Conservation (phyloP, 37 sponge, comb jelly and placozoan genomes). For the Crambe crambe region DNA sequence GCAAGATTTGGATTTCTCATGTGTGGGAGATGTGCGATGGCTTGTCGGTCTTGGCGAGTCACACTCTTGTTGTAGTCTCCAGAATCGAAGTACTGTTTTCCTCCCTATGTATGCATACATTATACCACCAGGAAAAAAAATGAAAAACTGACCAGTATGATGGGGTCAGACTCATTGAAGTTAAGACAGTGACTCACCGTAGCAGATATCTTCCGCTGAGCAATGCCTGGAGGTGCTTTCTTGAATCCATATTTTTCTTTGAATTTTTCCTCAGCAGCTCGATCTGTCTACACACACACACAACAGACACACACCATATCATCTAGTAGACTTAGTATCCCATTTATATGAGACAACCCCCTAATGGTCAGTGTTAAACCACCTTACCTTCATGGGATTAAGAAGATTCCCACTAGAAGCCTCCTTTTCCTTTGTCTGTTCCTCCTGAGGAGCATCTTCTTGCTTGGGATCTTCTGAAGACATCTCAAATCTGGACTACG, state of each 20-base stretch:
- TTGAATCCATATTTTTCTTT: slow-evolving; percentile 40
- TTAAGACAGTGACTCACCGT: too few species aligned
- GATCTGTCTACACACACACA: slow-evolving; percentile 22
- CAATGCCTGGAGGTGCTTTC: slow-evolving; percentile 25
- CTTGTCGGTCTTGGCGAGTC: slow-evolving; percentile 17
- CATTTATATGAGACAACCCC: too few species aligned
- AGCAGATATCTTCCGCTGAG: slow-evolving; percentile 55
- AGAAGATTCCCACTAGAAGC: too few species aligned
- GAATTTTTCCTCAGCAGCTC: slow-evolving; percentile 23
- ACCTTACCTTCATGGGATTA: too few species aligned
- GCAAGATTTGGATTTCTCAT: slow-evolving; percentile 30
- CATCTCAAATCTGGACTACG: too few species aligned
- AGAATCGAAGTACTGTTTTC: slow-evolving; percentile 88
- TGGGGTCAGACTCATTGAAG: too few species aligned
- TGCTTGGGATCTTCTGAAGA: slow-evolving; percentile 2
- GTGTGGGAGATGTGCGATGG: slow-evolving; percentile 44
- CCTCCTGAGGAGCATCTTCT: too few species aligned
- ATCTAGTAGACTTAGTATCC: too few species aligned
- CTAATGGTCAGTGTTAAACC: too few species aligned
- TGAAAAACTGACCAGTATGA: too few species aligned
- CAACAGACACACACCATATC: neutral
- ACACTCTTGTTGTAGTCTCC: slow-evolving; percentile 73
- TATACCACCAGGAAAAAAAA: too few species aligned
- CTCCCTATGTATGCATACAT: slow-evolving; percentile 40
- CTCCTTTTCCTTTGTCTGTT: too few species aligned